Evolutionary conservation across 2,888 invertebrate species (phyloP).

Genomic region (Tachina grossa): DNA sequence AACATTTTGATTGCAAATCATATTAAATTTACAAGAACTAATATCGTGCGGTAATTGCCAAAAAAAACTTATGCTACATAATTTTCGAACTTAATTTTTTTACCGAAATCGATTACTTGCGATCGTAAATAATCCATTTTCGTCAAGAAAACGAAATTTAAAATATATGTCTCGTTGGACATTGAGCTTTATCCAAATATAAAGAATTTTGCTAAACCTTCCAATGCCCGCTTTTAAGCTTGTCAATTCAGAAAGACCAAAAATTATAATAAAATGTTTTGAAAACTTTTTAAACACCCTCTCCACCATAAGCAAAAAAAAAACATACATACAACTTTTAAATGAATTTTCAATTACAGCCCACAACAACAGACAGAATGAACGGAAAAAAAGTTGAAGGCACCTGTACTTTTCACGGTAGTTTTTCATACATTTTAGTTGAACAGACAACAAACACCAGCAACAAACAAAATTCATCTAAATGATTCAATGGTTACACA

Average conservation of each 20-base stretch:
- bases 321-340: constrained; percentile 14
- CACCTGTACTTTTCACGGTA: constrained; percentile 69
- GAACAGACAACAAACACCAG: constrained; percentile 43
- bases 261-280: background rate
- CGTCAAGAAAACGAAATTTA: no score
- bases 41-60: no score
- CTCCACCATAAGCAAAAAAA: background rate
- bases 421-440: constrained; percentile 57
- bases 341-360: constrained; percentile 61
- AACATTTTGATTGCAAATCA: no score
- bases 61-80: no score
- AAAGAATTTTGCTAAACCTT: no score
- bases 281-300: constrained; percentile 21
- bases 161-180: no score
- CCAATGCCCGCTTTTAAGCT: no score
- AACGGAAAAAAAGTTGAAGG: constrained; percentile 49
- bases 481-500: constrained; percentile 72
- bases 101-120: no score
- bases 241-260: background rate
- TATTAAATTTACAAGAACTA: no score
- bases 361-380: constrained; percentile 6
- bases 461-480: constrained; percentile 68
- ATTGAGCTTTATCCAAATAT: no score
- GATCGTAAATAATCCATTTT: no score
- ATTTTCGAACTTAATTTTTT: no score